Percentiles rank a stretch among this genome's conserved stretches.
phyloP scores from a whole-genome alignment of 2,113 vertebrate species.

The Xiphophorus hellerii region DNA sequence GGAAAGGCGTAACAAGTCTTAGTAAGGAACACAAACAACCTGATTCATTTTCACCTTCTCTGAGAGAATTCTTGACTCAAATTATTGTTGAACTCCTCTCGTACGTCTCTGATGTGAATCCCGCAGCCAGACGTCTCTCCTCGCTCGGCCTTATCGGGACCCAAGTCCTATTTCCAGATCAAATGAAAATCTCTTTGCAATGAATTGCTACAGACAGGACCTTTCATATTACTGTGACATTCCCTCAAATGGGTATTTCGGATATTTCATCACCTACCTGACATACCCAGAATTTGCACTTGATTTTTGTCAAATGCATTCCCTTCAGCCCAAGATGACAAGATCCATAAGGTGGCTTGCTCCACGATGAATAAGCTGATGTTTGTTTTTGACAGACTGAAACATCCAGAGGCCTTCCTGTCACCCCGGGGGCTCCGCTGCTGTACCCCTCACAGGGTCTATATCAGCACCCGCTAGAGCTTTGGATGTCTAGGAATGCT shows the following conservation, averaged over 20 bases:
- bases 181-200: constrained; percentile 60
- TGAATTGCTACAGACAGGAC: constrained; percentile 62
- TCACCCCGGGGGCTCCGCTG: constrained; percentile 30
- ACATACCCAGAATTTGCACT: constrained; percentile 57
- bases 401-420: constrained; percentile 47
- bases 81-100: constrained; percentile 31
- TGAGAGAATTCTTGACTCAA: constrained; percentile 28
- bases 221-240: constrained; percentile 50
- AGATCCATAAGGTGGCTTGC: constrained; percentile 31
- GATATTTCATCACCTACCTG: constrained; percentile 49
- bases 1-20: neutral
- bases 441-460: constrained; percentile 43
- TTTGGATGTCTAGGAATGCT: constrained; percentile 64
- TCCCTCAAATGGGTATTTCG: constrained; percentile 50
- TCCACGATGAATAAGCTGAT: constrained; percentile 5
- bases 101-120: constrained; percentile 32
- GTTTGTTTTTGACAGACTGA: constrained; percentile 52
- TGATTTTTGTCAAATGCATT: constrained; percentile 47
- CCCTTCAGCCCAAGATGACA: constrained; percentile 2
- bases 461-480: constrained; percentile 53
- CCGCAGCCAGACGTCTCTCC: constrained; percentile 54
- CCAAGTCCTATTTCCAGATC: constrained; percentile 53
- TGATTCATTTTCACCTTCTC: constrained; percentile 28
- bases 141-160: constrained; percentile 42
- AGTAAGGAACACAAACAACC: neutral